These are phyloP conservation scores for Osmerus eperlanus DNA, from an alignment of 2,113 vertebrate genomes.

Conservation along the genomic window DNA sequence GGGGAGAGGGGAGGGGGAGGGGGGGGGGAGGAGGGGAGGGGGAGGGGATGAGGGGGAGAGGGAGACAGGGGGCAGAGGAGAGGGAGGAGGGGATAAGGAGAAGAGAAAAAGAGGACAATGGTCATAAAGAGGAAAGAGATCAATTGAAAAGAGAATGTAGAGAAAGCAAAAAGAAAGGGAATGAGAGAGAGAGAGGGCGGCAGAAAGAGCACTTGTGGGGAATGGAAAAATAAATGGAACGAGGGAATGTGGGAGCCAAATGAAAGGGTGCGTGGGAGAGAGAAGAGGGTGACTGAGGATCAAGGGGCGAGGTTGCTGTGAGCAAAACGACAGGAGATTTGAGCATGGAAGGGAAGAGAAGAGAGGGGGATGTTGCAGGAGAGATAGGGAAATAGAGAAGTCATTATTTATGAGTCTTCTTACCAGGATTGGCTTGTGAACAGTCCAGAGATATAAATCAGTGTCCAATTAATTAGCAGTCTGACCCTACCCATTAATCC, in stretches of 20 bases:
- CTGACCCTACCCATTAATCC: constrained; percentile 52
- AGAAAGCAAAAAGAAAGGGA: too few species aligned
- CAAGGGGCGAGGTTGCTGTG: background rate
- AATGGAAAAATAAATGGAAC: background rate
- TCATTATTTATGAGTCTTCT: constrained; percentile 40
- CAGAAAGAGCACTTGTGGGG: background rate
- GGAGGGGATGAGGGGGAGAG: too few species aligned
- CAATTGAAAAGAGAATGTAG: too few species aligned
- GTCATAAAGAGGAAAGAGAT: too few species aligned
- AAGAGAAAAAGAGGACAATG: too few species aligned
- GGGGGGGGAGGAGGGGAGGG: too few species aligned
- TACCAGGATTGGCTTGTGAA: background rate
- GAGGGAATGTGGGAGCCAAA: background rate
- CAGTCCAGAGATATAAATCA: constrained; percentile 57
- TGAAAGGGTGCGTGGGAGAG: background rate
- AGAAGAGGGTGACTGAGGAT: background rate
- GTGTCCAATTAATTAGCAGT: constrained; percentile 54
- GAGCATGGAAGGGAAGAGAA: too few species aligned
- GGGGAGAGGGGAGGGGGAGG: background rate
- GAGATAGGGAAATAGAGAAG: constrained; percentile 30
- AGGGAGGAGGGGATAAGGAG: background rate
- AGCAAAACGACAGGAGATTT: background rate
- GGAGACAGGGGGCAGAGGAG: too few species aligned
- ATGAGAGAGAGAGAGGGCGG: background rate
- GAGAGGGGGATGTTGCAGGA: background rate